These are phyloP conservation scores for Myopa testacea DNA, from an alignment of 2,888 invertebrate species.

Conservation along the genomic window DNA sequence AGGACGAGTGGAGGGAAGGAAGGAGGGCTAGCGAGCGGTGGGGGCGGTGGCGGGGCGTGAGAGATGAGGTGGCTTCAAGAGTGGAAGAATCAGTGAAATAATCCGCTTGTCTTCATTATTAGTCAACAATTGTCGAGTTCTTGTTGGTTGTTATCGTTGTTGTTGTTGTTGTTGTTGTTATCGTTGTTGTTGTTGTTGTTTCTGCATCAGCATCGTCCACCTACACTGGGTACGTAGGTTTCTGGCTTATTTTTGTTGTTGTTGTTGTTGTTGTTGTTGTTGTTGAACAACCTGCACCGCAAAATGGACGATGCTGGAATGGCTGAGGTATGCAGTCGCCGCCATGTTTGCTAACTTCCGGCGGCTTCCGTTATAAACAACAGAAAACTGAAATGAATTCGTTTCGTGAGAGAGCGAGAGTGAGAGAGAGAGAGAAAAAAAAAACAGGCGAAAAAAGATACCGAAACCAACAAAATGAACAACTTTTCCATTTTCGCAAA, in stretches of 20 bases:
- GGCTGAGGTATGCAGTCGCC: slow-evolving; percentile 15
- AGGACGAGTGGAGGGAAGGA: background rate
- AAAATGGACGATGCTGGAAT: slow-evolving; percentile 31
- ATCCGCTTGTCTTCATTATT: slow-evolving; percentile 42
- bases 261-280: background rate
- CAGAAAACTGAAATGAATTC: slow-evolving; percentile 20
- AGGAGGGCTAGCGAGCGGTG: background rate
- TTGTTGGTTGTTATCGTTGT: background rate
- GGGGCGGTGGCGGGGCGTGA: background rate
- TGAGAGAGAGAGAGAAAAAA: slow-evolving; percentile 15
- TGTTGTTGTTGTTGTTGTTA: background rate
- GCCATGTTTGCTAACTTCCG: slow-evolving; percentile 31
- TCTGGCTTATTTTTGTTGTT: slow-evolving; percentile 5
- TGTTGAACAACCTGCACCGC: slow-evolving; percentile 1
- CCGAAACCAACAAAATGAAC: background rate
- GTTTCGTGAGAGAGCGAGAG: background rate
- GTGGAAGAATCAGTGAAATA: slow-evolving; percentile 23
- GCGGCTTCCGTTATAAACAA: slow-evolving; percentile 40
- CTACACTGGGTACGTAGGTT: background rate
- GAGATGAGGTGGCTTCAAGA: background rate
- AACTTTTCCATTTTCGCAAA: slow-evolving; percentile 31
- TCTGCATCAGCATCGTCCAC: slow-evolving; percentile 23
- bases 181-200: background rate
- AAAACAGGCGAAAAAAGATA: background rate
- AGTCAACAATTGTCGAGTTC: slow-evolving; percentile 31